Conservation (phyloP, 2,797 vertebrate species). For the Bradypodion ventrale region DNA sequence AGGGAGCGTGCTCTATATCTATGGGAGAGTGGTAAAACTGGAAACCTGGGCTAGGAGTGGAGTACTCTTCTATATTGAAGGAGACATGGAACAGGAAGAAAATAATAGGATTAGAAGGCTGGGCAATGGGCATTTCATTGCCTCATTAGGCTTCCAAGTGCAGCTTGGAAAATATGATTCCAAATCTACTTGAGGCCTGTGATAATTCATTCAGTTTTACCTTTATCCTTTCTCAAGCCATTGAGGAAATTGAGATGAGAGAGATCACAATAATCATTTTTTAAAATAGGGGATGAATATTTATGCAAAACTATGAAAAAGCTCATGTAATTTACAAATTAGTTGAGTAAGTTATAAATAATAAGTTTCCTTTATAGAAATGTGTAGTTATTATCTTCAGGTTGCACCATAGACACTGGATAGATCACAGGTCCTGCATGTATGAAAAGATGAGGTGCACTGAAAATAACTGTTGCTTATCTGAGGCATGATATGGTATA, state of each 20-base stretch:
- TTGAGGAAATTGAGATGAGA: conserved; percentile 66
- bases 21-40: too few relatives aligned
- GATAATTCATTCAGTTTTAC: conserved; percentile 60
- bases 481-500: too few relatives aligned
- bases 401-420: not conserved
- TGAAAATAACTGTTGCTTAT: not conserved
- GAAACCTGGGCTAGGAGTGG: too few relatives aligned
- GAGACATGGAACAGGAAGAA: too few relatives aligned
- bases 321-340: conserved; percentile 2
- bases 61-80: too few relatives aligned
- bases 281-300: conserved; percentile 42
- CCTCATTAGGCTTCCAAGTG: too few relatives aligned
- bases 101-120: too few relatives aligned
- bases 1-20: too few relatives aligned
- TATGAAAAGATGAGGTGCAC: not conserved
- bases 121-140: too few relatives aligned
- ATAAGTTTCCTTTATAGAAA: not conserved
- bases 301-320: conserved; percentile 43
- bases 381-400: conserved; percentile 6
- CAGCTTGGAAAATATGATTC: conserved; percentile 66
- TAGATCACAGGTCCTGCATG: not conserved
- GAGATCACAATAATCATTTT: conserved; percentile 54
- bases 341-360: not conserved
- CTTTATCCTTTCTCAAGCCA: conserved; percentile 68
- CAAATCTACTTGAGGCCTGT: conserved; percentile 56